phyloP scores from a whole-genome alignment of 1,140 invertebrate genomes.

The Sycobia sp. region DNA sequence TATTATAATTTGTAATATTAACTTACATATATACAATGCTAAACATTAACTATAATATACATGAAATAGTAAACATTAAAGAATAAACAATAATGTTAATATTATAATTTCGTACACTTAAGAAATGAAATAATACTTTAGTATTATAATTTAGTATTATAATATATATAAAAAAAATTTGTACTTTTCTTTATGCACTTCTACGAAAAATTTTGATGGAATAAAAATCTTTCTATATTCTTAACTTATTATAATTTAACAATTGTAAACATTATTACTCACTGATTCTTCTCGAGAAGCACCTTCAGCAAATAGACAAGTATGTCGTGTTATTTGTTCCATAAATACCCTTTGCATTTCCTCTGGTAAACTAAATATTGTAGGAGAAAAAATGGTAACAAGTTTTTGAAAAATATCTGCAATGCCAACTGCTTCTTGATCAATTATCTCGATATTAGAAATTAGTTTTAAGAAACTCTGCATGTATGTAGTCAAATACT shows the following conservation, averaged over 20 bases:
- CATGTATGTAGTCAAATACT: conserved; percentile 76
- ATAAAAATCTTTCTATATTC: no score
- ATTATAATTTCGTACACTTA: no score
- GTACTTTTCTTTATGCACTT: no score
- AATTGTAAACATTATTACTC: conserved; percentile 38
- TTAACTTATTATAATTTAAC: background rate
- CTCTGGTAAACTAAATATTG: conserved; percentile 59
- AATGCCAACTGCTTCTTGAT: conserved; percentile 70
- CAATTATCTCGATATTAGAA: conserved; percentile 67
- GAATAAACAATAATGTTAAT: no score
- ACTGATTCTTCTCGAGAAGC: conserved; percentile 78
- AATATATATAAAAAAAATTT: no score
- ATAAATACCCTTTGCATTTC: conserved; percentile 63
- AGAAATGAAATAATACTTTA: no score
- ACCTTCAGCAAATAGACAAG: conserved; percentile 75
- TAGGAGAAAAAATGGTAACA: conserved; percentile 66
- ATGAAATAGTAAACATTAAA: no score
- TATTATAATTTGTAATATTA: no score
- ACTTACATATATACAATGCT: no score
- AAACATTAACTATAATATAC: no score
- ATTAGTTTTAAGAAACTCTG: conserved; percentile 73
- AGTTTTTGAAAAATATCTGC: conserved; percentile 71
- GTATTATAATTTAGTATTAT: no score
- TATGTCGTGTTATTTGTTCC: conserved; percentile 73
- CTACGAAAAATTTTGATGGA: no score